A percentile compares a stretch with the other conserved stretches of the same genome.
These are phyloP conservation scores for Lasioglossum morio DNA, from an alignment of 2,888 invertebrate species.

Conservation along the genomic window DNA sequence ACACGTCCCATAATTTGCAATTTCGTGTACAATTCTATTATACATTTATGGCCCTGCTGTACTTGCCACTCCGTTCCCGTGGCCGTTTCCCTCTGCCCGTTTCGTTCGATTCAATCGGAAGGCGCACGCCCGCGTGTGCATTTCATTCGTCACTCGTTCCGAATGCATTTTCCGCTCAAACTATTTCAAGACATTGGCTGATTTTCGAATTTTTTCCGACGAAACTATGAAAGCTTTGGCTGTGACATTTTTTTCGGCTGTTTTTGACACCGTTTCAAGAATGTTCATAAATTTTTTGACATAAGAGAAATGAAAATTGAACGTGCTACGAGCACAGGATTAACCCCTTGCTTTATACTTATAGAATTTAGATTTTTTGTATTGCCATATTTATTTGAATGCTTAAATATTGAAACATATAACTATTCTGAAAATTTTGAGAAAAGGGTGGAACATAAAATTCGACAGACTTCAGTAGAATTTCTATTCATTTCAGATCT, in stretches of 20 bases:
- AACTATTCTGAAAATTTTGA: too few species aligned
- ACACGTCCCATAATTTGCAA: constrained; percentile 1
- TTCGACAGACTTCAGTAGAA: too few species aligned
- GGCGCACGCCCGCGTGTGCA: not conserved
- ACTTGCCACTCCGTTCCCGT: not conserved
- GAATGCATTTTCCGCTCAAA: not conserved
- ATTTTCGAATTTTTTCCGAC: not conserved
- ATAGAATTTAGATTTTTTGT: too few species aligned
- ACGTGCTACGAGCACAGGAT: not conserved
- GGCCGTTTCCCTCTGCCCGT: not conserved
- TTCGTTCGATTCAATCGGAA: not conserved
- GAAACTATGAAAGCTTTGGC: not conserved
- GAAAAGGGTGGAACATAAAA: too few species aligned
- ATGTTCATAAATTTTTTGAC: not conserved
- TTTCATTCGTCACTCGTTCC: not conserved
- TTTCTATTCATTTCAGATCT: too few species aligned
- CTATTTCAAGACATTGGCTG: not conserved
- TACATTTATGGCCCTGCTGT: not conserved
- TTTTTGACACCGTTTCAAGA: not conserved
- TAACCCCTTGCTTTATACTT: too few species aligned
- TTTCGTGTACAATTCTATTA: constrained; percentile 4
- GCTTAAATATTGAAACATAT: too few species aligned
- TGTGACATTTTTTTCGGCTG: accelerated
- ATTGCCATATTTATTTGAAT: too few species aligned
- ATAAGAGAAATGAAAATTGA: not conserved